A percentile compares a stretch with the other conserved stretches of the same genome.
Evolutionary conservation across 1,140 invertebrate genomes (phyloP).

Genomic region (Drosophila repleta): DNA sequence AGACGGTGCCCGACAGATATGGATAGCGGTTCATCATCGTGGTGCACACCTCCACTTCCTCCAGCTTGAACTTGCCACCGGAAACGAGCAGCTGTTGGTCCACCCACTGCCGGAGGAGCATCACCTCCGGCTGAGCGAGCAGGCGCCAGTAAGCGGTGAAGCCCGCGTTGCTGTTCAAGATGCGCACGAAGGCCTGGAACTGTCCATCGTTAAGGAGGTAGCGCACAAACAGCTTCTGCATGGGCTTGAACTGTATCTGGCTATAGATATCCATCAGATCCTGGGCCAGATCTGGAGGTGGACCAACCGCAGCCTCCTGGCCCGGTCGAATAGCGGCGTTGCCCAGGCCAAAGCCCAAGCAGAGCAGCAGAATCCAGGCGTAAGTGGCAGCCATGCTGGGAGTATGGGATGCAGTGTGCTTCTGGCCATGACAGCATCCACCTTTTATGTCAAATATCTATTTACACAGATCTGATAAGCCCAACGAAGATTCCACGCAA

Average conservation of each 20-base stretch:
- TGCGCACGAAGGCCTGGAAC: slow-evolving; percentile 72
- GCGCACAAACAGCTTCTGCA: slow-evolving; percentile 63
- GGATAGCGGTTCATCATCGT: slow-evolving; percentile 64
- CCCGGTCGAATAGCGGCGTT: background rate
- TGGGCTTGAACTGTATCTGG: slow-evolving; percentile 60
- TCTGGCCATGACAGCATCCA: background rate
- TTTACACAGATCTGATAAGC: slow-evolving; percentile 47
- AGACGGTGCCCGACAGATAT: slow-evolving; percentile 68
- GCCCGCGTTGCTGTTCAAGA: slow-evolving; percentile 64
- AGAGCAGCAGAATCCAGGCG: slow-evolving; percentile 26
- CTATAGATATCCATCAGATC: slow-evolving; percentile 65
- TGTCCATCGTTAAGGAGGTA: slow-evolving; percentile 76
- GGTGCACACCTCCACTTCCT: slow-evolving; percentile 59
- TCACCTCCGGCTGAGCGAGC: slow-evolving; percentile 67
- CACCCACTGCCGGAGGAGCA: slow-evolving; percentile 64
- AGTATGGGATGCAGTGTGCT: background rate
- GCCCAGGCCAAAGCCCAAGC: slow-evolving; percentile 26
- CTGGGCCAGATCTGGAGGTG: slow-evolving; percentile 56
- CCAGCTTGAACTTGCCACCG: slow-evolving; percentile 53
- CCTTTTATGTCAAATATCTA: slow-evolving; percentile 22
- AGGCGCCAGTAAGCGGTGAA: slow-evolving; percentile 62
- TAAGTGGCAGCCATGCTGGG: slow-evolving; percentile 19
- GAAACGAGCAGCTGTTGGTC: slow-evolving; percentile 61
- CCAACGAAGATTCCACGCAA: slow-evolving; percentile 15
- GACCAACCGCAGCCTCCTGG: background rate